Conservation (phyloP, 2,113 vertebrate species). For the Anoplopoma fimbria region DNA sequence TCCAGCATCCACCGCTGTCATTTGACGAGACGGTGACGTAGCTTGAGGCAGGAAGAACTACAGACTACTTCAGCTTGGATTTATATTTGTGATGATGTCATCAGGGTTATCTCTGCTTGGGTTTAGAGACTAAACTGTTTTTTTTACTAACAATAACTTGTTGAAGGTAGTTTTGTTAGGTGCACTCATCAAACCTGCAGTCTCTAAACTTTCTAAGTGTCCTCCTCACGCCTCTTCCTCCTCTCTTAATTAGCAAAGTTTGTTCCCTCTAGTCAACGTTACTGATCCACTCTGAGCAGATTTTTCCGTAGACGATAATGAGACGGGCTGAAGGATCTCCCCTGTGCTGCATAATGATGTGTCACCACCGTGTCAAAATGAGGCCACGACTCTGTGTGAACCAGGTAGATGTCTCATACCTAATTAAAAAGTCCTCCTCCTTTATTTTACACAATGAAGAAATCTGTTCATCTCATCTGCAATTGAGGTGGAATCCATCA, state of each 20-base stretch:
- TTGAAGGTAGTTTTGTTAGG: too few relatives aligned
- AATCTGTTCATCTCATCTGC: not conserved
- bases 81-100: too few relatives aligned
- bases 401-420: slow-evolving; percentile 47
- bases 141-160: too few relatives aligned
- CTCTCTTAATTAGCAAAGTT: slow-evolving; percentile 58
- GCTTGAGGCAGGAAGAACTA: too few relatives aligned
- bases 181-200: too few relatives aligned
- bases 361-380: slow-evolving; percentile 45
- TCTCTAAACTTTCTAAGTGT: too few relatives aligned
- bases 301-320: slow-evolving; percentile 57
- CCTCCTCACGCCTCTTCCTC: slow-evolving; percentile 6
- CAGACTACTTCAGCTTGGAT: too few relatives aligned
- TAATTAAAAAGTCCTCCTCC: slow-evolving; percentile 40
- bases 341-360: slow-evolving; percentile 73
- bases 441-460: not conserved
- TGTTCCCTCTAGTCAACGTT: slow-evolving; percentile 28
- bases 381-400: slow-evolving; percentile 35
- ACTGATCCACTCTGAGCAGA: too few relatives aligned
- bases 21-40: too few relatives aligned
- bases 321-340: slow-evolving; percentile 65
- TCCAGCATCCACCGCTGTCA: too few relatives aligned
- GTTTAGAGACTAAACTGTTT: too few relatives aligned
- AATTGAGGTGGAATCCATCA: not conserved
- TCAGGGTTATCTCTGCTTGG: too few relatives aligned